phyloP scores from a whole-genome alignment of 2,113 vertebrate species.

The Triplophysa tibetana region DNA sequence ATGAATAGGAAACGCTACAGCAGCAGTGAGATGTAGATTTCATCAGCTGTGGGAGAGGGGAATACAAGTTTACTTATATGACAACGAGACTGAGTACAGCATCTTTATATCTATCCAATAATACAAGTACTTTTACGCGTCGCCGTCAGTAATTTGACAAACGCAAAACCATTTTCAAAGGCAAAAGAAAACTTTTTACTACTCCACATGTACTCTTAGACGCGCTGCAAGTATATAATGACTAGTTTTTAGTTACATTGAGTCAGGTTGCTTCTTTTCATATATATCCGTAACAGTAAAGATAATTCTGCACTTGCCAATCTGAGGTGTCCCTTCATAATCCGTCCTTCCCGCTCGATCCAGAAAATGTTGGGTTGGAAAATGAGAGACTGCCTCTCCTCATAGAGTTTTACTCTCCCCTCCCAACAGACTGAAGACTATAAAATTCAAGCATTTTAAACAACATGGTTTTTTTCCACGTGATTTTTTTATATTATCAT shows the following conservation, averaged over 20 bases:
- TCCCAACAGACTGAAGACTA: conserved; percentile 62
- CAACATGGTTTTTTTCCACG: conserved; percentile 72
- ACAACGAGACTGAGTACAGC: neutral
- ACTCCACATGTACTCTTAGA: neutral
- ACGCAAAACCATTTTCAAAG: too few relatives aligned
- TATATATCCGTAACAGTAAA: conserved; percentile 20
- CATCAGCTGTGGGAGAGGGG: conserved; percentile 39
- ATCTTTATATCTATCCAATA: neutral
- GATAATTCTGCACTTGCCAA: conserved; percentile 62
- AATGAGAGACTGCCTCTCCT: conserved; percentile 73
- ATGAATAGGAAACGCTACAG: conserved; percentile 33
- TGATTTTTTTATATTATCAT: conserved; percentile 74
- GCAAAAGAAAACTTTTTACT: conserved; percentile 3
- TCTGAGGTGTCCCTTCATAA: conserved; percentile 68
- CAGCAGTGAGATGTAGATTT: conserved; percentile 8
- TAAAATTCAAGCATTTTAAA: conserved; percentile 79
- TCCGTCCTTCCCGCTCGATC: conserved; percentile 63
- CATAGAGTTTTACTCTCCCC: conserved; percentile 71
- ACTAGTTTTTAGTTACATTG: neutral
- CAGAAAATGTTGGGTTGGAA: conserved; percentile 49
- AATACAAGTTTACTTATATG: neutral
- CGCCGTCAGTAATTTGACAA: too few relatives aligned
- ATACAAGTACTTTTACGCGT: neutral
- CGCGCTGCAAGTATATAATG: neutral
- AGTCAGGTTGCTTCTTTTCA: neutral